Percentiles rank a stretch among this genome's conserved stretches.
Conservation (phyloP, 2,888 invertebrate genomes). For the Chelonus formosanus region DNA sequence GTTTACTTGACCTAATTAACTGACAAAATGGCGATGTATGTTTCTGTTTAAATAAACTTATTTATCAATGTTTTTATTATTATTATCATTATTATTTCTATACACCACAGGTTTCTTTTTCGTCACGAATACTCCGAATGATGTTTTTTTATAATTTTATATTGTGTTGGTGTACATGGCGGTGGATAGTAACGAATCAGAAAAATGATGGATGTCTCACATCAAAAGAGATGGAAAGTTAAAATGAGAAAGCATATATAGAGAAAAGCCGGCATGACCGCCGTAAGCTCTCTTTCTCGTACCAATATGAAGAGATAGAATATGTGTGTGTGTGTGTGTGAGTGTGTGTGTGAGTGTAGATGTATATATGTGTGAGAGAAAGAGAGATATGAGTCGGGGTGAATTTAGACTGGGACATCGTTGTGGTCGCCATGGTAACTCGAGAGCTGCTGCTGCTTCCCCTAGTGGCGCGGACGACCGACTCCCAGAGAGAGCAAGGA, state of each 20-base stretch:
- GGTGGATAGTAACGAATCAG: constrained; percentile 18
- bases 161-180: constrained; percentile 18
- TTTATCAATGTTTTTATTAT: constrained; percentile 1
- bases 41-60: constrained; percentile 25
- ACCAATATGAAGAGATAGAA: no score
- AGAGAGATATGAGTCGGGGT: constrained; percentile 32
- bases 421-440: constrained; percentile 42
- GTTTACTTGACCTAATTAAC: constrained; percentile 29
- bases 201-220: constrained; percentile 17
- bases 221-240: constrained; percentile 15
- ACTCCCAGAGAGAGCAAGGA: constrained; percentile 14
- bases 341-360: background rate
- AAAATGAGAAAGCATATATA: constrained; percentile 6
- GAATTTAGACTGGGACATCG: constrained; percentile 39
- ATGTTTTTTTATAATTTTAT: constrained; percentile 14
- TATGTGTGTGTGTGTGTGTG: no score
- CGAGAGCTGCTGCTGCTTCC: constrained; percentile 29
- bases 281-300: constrained; percentile 17
- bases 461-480: constrained; percentile 32
- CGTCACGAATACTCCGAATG: no score
- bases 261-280: constrained; percentile 13
- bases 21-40: constrained; percentile 26
- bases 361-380: background rate
- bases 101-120: no score
- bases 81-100: constrained; percentile 12